Evolutionary conservation across 2,797 vertebrate genomes (phyloP).

Genomic region (Ciconia nigra): DNA sequence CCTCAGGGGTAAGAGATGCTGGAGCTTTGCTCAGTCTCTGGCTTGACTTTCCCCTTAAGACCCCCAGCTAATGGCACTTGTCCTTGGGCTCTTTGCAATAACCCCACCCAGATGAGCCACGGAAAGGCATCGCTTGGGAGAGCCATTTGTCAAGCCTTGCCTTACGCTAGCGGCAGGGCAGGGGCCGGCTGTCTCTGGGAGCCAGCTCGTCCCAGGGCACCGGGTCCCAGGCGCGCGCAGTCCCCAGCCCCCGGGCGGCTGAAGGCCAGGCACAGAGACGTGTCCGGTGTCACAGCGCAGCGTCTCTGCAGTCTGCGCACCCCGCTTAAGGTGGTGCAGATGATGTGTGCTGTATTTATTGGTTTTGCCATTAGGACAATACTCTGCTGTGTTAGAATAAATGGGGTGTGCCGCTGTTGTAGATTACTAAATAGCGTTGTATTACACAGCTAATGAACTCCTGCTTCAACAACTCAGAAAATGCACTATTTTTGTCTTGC

Average conservation of each 20-base stretch:
- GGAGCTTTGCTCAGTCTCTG: background rate
- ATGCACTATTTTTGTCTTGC: background rate
- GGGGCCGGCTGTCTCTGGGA: background rate
- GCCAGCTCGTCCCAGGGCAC: background rate
- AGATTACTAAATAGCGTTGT: background rate
- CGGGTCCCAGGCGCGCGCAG: rapidly evolving
- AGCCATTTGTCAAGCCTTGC: background rate
- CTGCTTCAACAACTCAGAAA: background rate
- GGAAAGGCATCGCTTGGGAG: rapidly evolving
- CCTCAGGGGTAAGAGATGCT: background rate
- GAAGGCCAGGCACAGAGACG: background rate
- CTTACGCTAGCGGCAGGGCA: background rate
- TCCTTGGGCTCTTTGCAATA: background rate
- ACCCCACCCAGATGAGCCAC: rapidly evolving
- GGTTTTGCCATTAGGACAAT: background rate
- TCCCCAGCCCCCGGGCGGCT: background rate
- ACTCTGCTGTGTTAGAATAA: background rate
- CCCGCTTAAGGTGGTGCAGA: background rate
- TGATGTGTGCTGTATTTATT: background rate
- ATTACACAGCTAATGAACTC: background rate
- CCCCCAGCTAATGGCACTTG: background rate
- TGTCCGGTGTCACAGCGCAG: background rate
- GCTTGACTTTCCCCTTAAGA: background rate
- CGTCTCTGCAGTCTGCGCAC: background rate
- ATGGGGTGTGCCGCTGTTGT: background rate